These are phyloP conservation scores for Parasteatoda lunata DNA, from an alignment of 2,888 invertebrate genomes.

Conservation along the genomic window DNA sequence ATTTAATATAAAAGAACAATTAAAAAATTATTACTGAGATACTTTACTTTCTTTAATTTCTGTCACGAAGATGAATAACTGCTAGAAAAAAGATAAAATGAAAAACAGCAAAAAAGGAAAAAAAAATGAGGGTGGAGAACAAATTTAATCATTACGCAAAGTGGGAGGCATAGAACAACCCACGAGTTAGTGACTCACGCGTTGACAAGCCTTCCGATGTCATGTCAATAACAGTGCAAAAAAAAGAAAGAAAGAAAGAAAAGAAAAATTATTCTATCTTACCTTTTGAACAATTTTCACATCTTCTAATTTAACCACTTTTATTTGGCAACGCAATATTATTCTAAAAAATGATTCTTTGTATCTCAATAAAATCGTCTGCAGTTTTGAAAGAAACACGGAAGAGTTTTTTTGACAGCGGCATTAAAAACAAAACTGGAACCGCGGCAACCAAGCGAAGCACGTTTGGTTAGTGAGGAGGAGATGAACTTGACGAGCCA, in stretches of 20 bases:
- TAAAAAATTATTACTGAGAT: too few species aligned
- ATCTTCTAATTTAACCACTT: conserved; percentile 32
- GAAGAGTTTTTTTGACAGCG: conserved; percentile 20
- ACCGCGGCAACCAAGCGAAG: conserved; percentile 4
- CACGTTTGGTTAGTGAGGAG: conserved; percentile 18
- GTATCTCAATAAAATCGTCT: conserved; percentile 30
- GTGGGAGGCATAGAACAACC: conserved; percentile 31
- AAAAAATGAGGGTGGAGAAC: neutral
- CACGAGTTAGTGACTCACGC: conserved; percentile 38
- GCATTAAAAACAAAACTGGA: conserved; percentile 10
- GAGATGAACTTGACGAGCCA: conserved; percentile 12
- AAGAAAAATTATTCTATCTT: neutral
- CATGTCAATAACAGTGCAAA: conserved; percentile 39
- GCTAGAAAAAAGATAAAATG: too few species aligned
- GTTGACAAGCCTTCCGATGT: conserved; percentile 12
- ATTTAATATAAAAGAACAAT: too few species aligned
- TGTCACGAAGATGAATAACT: too few species aligned
- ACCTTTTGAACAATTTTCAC: conserved; percentile 37
- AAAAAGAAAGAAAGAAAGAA: neutral
- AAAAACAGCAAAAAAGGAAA: neutral
- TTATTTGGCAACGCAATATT: conserved; percentile 16
- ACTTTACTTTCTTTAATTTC: too few species aligned
- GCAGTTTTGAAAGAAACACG: conserved; percentile 1
- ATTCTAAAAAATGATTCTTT: conserved; percentile 3
- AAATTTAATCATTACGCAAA: conserved; percentile 8